Evolutionary conservation across 2,113 vertebrate species (phyloP).

Genomic region (Columba janthina): DNA sequence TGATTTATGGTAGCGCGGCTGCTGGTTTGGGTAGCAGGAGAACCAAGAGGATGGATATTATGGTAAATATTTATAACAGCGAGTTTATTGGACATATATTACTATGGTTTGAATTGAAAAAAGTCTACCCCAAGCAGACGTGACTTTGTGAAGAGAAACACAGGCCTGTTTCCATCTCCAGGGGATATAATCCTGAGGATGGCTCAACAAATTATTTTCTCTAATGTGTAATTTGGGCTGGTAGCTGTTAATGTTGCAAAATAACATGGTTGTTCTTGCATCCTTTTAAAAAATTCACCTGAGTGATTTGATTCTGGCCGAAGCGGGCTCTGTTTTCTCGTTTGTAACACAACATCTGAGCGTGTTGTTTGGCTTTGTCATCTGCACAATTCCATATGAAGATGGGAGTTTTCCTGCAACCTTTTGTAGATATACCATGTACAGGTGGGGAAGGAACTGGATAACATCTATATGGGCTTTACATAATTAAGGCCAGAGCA

Average conservation of each 20-base stretch:
- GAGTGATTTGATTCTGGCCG: not conserved
- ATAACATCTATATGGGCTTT: not conserved
- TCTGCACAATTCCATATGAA: not conserved
- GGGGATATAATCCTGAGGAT: not conserved
- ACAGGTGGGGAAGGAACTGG: not conserved
- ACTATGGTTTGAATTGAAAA: not conserved
- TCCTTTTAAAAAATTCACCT: not conserved
- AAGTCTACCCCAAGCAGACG: not conserved
- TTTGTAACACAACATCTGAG: not conserved
- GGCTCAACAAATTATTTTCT: not conserved
- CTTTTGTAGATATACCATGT: not conserved
- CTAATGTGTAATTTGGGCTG: not conserved
- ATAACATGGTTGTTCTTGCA: not conserved
- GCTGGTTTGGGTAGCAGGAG: not conserved
- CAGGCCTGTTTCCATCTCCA: not conserved
- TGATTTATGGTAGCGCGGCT: not conserved
- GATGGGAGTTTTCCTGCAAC: not conserved
- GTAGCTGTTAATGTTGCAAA: not conserved
- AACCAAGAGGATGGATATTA: not conserved
- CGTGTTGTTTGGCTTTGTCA: not conserved
- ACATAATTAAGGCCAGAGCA: slow-evolving; percentile 31
- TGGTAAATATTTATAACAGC: not conserved
- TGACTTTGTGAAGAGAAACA: not conserved
- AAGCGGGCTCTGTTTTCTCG: not conserved
- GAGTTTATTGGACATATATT: not conserved